A percentile compares a stretch with the other conserved stretches of the same genome.
Evolutionary conservation across 2,888 invertebrate species (phyloP).

Genomic region (Chaetogeoica ovagalla): DNA sequence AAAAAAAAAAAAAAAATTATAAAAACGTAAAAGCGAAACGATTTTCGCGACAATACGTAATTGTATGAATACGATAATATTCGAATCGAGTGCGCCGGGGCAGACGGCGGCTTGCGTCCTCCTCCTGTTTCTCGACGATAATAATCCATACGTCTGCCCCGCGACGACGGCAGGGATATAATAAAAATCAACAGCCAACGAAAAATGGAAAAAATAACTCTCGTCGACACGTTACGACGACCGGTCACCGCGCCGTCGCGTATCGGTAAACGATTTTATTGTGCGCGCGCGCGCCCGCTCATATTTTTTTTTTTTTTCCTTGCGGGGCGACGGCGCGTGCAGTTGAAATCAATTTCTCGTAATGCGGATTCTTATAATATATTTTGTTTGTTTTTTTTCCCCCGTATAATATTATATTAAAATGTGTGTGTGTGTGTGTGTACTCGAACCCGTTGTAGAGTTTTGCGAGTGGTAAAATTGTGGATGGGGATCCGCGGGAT

Average conservation of each 20-base stretch:
- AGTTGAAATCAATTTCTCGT: slow-evolving; percentile 35
- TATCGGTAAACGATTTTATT: slow-evolving; percentile 26
- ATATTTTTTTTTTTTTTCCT: neutral
- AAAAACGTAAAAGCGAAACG: no score
- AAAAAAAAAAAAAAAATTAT: neutral
- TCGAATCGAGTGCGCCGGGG: slow-evolving; percentile 38
- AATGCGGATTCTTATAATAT: slow-evolving; percentile 4
- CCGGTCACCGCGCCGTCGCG: neutral
- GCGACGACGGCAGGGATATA: neutral
- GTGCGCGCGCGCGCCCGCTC: neutral
- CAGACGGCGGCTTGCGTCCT: slow-evolving; percentile 29
- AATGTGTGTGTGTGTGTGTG: no score
- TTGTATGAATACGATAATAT: slow-evolving; percentile 5
- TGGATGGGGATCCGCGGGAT: no score
- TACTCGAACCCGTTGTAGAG: no score
- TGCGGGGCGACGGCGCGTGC: slow-evolving; percentile 1
- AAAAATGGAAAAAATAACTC: neutral
- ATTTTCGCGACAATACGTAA: neutral
- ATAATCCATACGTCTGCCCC: slow-evolving; percentile 16
- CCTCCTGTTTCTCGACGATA: slow-evolving; percentile 17
- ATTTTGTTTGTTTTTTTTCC: no score
- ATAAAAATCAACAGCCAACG: no score
- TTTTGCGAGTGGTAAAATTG: no score
- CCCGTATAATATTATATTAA: no score
- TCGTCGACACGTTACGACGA: neutral